Base-by-base conservation (phyloP, 2,888 invertebrate species). In the Drosophila monieri region DNA sequence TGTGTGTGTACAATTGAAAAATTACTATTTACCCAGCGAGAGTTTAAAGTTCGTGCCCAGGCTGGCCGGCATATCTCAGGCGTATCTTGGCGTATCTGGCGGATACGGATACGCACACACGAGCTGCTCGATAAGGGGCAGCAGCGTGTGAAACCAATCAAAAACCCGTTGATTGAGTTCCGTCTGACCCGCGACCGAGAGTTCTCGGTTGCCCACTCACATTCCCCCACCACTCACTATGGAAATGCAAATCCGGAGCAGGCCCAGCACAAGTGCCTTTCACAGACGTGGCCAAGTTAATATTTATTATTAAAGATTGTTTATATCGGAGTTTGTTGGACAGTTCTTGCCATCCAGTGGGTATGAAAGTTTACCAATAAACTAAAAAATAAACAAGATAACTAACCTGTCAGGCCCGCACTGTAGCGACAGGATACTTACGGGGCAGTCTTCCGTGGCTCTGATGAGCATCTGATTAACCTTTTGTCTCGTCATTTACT, bases 101-200 rank as follows among this genome's bases (percentile, higher is more conserved):
- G 66, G 68, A 81, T 76, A 70, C 54, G 58, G 35, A 62, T 43
- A 70, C 67, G 68, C 61, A 61, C 56, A 58, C 65, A 52, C 35
- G 47, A 57, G 49, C 62, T 46, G 51, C 39, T 64, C 73, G 83
- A 80, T 80, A 80, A 83, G 76, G 70, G 73, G 66, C 74, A 84
- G 84, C 81, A 80, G 84, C 81, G 81, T 81, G 81, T 81, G 81
- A 81, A 80, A 67, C 72, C 80, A 81, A 81, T 81, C 83, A 78
- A 72, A 78, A 51, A 60, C 61, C 60, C 68, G 60, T 60, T 53
- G 53, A 69, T 61, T 66, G 67, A 41, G 60, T 47, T 47, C 12
- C 14, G 60, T 37, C 57, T 57, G 60, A 61, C 60, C 60, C 57
- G 37, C 12, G 60, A 39, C 35, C 52, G 27, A 27, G 27, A 27